Base-by-base conservation (phyloP, 2,888 invertebrate genomes). In the Ophioninae sp. region DNA sequence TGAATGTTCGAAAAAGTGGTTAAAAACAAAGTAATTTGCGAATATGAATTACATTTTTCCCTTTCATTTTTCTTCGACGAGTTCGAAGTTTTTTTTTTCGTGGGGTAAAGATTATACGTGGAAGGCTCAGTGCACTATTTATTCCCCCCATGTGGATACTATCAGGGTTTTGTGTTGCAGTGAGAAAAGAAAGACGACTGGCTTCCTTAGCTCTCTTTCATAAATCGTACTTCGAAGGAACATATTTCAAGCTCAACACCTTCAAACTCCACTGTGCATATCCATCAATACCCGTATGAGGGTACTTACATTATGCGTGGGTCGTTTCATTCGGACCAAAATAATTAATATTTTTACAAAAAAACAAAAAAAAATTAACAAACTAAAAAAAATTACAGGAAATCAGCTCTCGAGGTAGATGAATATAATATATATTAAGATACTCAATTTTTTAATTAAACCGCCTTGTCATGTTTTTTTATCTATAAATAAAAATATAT, bases 231-330 rank as follows among this genome's bases (percentile, higher is more conserved):
- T 68, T 83, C 72, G 83, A 65, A 76, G 56, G 44, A 79, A 67
- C 72, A 83, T 83, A 76, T 79, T 83, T 83, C 83, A 83, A 79
- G 72, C 79, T 79, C 79, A 76, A 68, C 79, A 58, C 68, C 79
- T 76, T 72, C 71, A 61, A 75, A 72, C 74, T 65, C 30, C 68
- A 44, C 13, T 58, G 56, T 64, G 51, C 51, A 74, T 30, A 72
- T 61, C 61, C 59, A 58, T 59, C 58, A 71, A 59, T 39, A 20
- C 20, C 13, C 51, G 17, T 51, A 58, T 59, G 13, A 20, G 72
- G 72, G 58, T 20, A 59, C 59, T 58, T 71, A 51, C 51, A 51
- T 22, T 17, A 39, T 22, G 22, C 23, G 30, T 37, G 58, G 13
- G 20, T 6, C 71, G 37, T 59, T n/a, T 0, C 20, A 59, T 20